These are phyloP conservation scores for Ceyx margarethae DNA, from an alignment of 2,113 vertebrate species.

Conservation along the genomic window DNA sequence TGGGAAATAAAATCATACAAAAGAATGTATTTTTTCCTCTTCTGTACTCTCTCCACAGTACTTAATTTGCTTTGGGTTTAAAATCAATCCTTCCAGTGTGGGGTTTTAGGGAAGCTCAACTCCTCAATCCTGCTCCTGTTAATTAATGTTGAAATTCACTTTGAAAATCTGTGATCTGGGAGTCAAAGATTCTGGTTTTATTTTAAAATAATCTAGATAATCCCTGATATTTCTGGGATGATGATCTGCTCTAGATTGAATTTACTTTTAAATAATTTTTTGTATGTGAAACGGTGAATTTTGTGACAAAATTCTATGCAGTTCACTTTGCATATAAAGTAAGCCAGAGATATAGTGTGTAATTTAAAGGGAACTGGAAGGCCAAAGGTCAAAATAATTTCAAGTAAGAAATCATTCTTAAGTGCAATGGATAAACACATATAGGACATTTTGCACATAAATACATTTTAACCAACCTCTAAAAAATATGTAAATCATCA, in stretches of 20 bases:
- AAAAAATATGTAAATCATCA: not conserved
- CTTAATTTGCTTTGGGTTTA: conserved; percentile 18
- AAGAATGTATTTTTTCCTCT: not conserved
- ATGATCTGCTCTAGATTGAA: not conserved
- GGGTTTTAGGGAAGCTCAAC: not conserved
- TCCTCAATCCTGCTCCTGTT: not conserved
- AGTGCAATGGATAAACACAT: not conserved
- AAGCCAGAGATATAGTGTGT: not conserved
- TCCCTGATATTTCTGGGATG: not conserved
- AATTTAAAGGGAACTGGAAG: not conserved
- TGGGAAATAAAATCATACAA: not conserved
- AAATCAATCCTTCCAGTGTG: not conserved
- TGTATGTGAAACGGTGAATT: not conserved
- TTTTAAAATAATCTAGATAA: not conserved
- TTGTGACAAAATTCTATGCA: not conserved
- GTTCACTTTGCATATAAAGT: not conserved
- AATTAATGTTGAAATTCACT: conserved; percentile 1
- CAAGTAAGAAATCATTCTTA: not conserved
- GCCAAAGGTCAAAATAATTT: not conserved
- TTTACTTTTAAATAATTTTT: not conserved
- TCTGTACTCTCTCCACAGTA: not conserved
- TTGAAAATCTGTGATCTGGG: not conserved
- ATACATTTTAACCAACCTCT: not conserved
- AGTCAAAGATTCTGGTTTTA: not conserved
- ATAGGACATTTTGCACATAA: not conserved